Percentiles rank a stretch among this genome's conserved stretches.
Conservation (phyloP, 2,113 vertebrate species). For the Procavia capensis region DNA sequence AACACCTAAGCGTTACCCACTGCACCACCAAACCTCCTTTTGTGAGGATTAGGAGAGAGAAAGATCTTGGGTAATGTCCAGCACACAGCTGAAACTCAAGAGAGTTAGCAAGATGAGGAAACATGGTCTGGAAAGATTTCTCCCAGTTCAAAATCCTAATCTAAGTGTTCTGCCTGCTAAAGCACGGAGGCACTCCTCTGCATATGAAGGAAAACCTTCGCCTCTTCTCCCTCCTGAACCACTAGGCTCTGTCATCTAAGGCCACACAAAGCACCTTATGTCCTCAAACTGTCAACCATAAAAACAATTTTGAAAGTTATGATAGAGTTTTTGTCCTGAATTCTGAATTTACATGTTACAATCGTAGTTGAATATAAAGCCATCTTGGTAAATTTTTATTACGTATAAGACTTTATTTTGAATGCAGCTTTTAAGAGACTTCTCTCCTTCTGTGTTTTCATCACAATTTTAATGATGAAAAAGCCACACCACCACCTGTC, state of each 20-base stretch:
- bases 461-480: not conserved
- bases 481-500: no score
- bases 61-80: no score
- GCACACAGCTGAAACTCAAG: not conserved
- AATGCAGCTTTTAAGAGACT: not conserved
- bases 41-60: not conserved
- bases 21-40: no score
- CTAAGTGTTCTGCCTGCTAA: accelerated
- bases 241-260: not conserved
- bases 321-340: not conserved
- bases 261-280: accelerated
- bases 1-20: no score
- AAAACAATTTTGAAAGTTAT: not conserved
- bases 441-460: no score
- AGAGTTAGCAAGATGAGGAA: not conserved
- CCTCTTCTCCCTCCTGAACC: no score
- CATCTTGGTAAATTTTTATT: not conserved
- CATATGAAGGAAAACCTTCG: no score
- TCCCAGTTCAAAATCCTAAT: not conserved
- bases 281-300: not conserved
- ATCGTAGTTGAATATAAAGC: not conserved
- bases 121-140: not conserved
- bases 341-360: not conserved
- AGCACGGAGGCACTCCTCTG: accelerated
- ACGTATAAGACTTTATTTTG: not conserved